Percentiles rank a stretch among this genome's conserved stretches.
phyloP scores from a whole-genome alignment of 2,113 vertebrate genomes.

The Protobothrops flavoviridis region DNA sequence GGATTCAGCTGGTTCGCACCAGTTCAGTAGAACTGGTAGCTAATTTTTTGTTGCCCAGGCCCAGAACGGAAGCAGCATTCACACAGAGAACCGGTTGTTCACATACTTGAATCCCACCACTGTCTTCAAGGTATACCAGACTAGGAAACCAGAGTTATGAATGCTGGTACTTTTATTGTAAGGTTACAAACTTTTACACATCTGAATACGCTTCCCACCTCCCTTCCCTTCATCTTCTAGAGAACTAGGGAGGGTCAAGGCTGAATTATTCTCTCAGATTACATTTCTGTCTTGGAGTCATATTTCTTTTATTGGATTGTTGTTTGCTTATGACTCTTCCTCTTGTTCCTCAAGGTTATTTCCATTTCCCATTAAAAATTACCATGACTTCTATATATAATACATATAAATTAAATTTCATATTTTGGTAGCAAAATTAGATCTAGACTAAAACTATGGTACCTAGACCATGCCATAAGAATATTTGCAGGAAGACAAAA shows the following conservation, averaged over 20 bases:
- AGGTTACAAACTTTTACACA: not conserved
- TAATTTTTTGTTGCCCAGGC: too few relatives aligned
- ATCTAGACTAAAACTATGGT: constrained; percentile 8
- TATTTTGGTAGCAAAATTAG: not conserved
- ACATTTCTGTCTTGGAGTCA: not conserved
- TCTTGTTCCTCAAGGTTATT: not conserved
- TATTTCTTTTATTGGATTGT: not conserved
- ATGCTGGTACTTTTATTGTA: not conserved
- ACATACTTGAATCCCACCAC: too few relatives aligned
- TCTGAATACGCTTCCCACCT: not conserved
- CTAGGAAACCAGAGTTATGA: not conserved
- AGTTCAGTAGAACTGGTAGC: too few relatives aligned
- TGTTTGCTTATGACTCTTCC: not conserved
- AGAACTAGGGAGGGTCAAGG: not conserved
- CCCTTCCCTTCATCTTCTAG: not conserved
- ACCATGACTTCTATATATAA: not conserved
- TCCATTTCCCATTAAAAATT: not conserved
- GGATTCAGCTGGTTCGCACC: too few relatives aligned
- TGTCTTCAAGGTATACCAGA: not conserved
- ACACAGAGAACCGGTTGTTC: too few relatives aligned
- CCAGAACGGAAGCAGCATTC: too few relatives aligned
- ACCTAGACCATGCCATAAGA: not conserved
- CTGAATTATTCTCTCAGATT: not conserved
- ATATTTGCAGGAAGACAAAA: not conserved
- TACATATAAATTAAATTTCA: not conserved